A percentile compares a stretch with the other conserved stretches of the same genome.
Evolutionary conservation across 2,113 vertebrate genomes (phyloP).

Genomic region (Athene noctua): DNA sequence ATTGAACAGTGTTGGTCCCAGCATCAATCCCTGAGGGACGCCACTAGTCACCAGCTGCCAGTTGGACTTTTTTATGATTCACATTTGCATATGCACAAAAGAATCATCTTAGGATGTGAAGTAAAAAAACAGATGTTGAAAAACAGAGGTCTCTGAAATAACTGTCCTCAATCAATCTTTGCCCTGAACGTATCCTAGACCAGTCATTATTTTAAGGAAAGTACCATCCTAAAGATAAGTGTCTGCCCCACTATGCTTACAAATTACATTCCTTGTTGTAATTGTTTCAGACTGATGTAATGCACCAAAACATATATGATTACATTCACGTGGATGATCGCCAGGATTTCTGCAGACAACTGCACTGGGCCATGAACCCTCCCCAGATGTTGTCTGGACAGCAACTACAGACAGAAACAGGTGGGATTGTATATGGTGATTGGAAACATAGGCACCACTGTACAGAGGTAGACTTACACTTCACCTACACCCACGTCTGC

Average conservation of each 20-base stretch:
- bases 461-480: not conserved
- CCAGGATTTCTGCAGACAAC: conserved; percentile 91
- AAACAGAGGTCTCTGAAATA: not conserved
- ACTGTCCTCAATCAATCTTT: not conserved
- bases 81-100: not conserved
- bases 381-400: conserved; percentile 75
- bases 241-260: not conserved
- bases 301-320: conserved; percentile 97
- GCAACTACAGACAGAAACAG: conserved; percentile 73
- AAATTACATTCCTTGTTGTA: not conserved
- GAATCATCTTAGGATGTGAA: not conserved
- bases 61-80: not conserved
- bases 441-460: not conserved
- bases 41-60: not conserved
- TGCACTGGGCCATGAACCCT: conserved; percentile 98
- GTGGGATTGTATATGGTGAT: conserved; percentile 68
- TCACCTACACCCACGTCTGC: accelerated
- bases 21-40: not conserved
- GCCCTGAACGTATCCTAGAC: not conserved
- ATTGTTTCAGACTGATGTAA: conserved; percentile 90
- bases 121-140: not conserved
- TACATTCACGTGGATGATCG: conserved; percentile 98
- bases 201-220: not conserved
- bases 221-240: not conserved
- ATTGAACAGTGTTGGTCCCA: not conserved